These are phyloP conservation scores for Edolisoma coerulescens DNA, from an alignment of 2,113 vertebrate genomes.

Conservation along the genomic window DNA sequence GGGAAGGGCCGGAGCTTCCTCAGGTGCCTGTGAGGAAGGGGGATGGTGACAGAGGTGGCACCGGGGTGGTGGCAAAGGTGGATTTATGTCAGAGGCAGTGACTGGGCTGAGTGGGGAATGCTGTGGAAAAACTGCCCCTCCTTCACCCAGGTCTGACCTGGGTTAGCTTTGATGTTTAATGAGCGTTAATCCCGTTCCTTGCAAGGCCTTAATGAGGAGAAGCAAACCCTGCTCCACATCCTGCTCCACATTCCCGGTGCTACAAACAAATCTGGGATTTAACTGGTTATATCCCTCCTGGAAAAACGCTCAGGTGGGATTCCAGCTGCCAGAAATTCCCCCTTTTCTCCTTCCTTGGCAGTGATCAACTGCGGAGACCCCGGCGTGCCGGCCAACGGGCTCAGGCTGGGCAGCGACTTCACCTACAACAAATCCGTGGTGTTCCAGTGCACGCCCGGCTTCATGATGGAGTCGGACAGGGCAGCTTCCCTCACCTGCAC, in stretches of 20 bases:
- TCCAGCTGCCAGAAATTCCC: neutral
- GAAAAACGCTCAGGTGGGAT: neutral
- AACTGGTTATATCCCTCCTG: neutral
- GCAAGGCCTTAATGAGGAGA: neutral
- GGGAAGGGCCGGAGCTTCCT: neutral
- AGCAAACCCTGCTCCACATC: neutral
- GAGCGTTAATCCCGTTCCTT: neutral
- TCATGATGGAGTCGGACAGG: slow-evolving; percentile 88
- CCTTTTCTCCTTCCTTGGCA: slow-evolving; percentile 7
- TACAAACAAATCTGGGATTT: neutral
- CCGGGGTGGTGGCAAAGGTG: neutral
- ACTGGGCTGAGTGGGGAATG: neutral
- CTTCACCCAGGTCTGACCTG: neutral
- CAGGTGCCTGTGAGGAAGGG: neutral
- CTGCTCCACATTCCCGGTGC: neutral
- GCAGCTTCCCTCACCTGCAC: slow-evolving; percentile 88
- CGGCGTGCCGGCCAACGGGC: slow-evolving; percentile 89
- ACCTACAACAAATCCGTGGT: slow-evolving; percentile 82
- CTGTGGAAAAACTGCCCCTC: neutral
- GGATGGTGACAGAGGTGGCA: neutral
- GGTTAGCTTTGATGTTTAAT: neutral
- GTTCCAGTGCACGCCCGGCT: slow-evolving; percentile 90
- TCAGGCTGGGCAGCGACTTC: slow-evolving; percentile 87
- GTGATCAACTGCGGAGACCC: slow-evolving; percentile 97
- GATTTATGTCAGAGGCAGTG: neutral